phyloP scores from a whole-genome alignment of 2,113 vertebrate species.

The Hyla sarda region DNA sequence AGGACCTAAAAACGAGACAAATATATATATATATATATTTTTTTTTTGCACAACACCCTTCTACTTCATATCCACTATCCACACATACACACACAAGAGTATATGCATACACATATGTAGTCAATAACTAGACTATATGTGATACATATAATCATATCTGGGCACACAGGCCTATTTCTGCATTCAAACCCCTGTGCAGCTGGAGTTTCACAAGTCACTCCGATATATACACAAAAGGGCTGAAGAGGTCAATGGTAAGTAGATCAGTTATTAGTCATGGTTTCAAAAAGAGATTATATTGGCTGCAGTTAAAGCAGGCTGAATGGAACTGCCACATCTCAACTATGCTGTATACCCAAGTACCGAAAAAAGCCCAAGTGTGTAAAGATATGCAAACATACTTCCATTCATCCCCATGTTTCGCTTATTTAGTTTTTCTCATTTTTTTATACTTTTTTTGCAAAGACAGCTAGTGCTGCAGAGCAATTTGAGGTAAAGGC shows the following conservation, averaged over 20 bases:
- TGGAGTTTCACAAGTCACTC: constrained; percentile 22
- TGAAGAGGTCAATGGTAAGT: neutral
- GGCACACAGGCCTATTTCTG: constrained; percentile 18
- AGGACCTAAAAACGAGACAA: neutral
- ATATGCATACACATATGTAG: constrained; percentile 34
- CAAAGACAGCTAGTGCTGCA: constrained; percentile 87
- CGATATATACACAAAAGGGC: neutral
- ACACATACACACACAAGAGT: neutral
- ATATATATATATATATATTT: too few relatives aligned
- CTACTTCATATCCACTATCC: constrained; percentile 9
- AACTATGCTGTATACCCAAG: constrained; percentile 22
- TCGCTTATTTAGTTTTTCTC: constrained; percentile 55
- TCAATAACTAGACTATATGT: neutral
- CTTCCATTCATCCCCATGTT: constrained; percentile 66
- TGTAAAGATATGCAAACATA: constrained; percentile 64
- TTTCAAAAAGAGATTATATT: constrained; percentile 2
- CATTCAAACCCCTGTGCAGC: neutral
- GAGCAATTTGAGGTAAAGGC: constrained; percentile 87
- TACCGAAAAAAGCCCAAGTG: constrained; percentile 72
- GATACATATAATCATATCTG: constrained; percentile 9
- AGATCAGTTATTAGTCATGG: neutral
- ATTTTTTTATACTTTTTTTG: constrained; percentile 73
- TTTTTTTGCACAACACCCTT: constrained; percentile 41
- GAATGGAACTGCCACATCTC: neutral
- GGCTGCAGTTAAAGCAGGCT: neutral